Base-by-base conservation (phyloP, 2,888 invertebrate species). In the Acanthosoma haemorrhoidale region DNA sequence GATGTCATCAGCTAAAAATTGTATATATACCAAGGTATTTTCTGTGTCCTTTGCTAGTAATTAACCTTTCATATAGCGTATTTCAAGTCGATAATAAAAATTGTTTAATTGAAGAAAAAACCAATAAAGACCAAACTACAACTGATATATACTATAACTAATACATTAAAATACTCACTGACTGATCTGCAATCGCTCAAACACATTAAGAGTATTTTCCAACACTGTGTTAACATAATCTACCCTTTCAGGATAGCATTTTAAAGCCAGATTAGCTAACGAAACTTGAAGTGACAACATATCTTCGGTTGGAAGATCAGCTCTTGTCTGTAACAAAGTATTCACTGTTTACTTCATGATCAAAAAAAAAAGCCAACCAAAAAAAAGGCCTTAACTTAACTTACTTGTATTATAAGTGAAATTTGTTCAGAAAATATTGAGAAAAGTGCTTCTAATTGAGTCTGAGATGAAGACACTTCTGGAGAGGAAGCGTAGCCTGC, bases 401-500 rank as follows among this genome's bases (percentile, higher is more conserved):
- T 72, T 78, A 89, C 92, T 86, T 94, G 91, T 72, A 97, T 95
- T 75, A 98, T 96, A 71, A 91, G 90, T 1, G 96, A 93, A 3
- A 98, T 94, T 83, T 99, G 98, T 77, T 95, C 92, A 2, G 96
- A 97, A 81, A 99, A 99, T 38, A 98, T 96, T 79, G 98, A 96
- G 80, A 99, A 99, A 6, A 99, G 83, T 79, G 96, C 91, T 67
- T 67, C 67, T 9, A 67, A 16, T 29, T 73, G 69, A 13, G 69
- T 32, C 5, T 68, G 69, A 15, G 97, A 94, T 76, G 96, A 93
- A 72, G 89, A 85, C 4, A 75, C 81, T 59, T 84, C 86, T 76
- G 87, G 87, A 64, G 85, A 84, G 81, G 92, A 91, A 78, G 92
- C 92, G 77, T 90, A 94, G 0, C 89, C 86, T 1, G 93, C 91